A percentile compares a stretch with the other conserved stretches of the same genome.
Conservation (phyloP, 2,888 invertebrate species). For the Adelphocoris suturalis region DNA sequence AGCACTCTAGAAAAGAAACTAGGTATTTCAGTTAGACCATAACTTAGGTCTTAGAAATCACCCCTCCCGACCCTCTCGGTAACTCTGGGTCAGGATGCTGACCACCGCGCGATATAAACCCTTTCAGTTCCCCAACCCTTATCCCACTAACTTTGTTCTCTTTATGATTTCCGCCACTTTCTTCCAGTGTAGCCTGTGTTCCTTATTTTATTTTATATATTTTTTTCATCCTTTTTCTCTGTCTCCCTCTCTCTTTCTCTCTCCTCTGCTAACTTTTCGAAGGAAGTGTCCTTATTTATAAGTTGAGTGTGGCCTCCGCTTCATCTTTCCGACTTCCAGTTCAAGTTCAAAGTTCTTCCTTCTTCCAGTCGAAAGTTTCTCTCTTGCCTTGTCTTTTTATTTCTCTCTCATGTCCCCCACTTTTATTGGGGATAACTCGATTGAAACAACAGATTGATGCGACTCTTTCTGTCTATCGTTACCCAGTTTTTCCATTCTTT, state of each 20-base stretch:
- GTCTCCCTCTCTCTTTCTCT: not conserved
- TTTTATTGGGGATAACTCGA: conserved; percentile 59
- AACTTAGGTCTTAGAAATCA: not conserved
- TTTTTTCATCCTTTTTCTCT: not conserved
- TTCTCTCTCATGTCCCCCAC: conserved; percentile 2
- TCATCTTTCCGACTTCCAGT: not conserved
- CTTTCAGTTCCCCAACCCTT: conserved; percentile 20
- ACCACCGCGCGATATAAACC: conserved; percentile 50
- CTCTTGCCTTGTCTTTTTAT: conserved; percentile 5
- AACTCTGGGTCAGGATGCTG: conserved; percentile 47
- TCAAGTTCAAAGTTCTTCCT: conserved; percentile 34
- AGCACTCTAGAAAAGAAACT: not conserved
- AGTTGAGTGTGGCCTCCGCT: conserved; percentile 47
- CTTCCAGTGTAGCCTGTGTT: not conserved
- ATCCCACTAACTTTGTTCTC: conserved; percentile 47
- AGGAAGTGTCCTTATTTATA: conserved; percentile 64
- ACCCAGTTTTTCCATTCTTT: not conserved
- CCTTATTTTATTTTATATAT: conserved; percentile 11
- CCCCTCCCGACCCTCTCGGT: not conserved
- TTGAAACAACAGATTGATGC: conserved; percentile 67
- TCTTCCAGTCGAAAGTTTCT: not conserved
- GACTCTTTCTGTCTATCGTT: conserved; percentile 56
- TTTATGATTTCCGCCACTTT: conserved; percentile 56
- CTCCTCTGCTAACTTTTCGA: conserved; percentile 40
- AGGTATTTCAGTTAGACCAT: not conserved